Evolutionary conservation across 2,797 vertebrate genomes (phyloP), one percentile per base, ranked within the genome.

Genomic region (Poecilia wingei): DNA sequence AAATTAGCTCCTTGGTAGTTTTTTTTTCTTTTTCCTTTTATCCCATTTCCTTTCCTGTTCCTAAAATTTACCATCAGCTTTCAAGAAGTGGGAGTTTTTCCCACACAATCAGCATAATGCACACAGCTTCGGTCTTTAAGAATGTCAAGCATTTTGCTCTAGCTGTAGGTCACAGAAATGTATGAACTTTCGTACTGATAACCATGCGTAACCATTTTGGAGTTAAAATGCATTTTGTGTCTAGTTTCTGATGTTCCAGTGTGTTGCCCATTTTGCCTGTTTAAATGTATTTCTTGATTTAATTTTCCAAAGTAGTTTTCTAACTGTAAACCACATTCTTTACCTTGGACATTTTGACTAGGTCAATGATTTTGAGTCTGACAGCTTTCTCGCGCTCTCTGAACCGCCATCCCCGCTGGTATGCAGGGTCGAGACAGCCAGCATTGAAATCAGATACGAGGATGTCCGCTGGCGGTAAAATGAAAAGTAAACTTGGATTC

Each of bases 381-480:
- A 79, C 61, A 49, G 31, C 22, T 5, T 41, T 73, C 66, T 78
- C 31, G 41, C 55, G 55, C 39, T 72, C 76, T 76, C 41, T n/a
- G 22, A 73, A 76, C 36, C 49, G 14, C 61, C 78, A 85, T 82
- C 82, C 80, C 72, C 45, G 43, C 57, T 74, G 76, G 75, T 74
- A 47, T 76, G 73, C 18, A 61, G 43, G 22, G 47, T 76, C 66
- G 28, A 81, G 28, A 18, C 22, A 46, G 57, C 61, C 76, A 81
- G 41, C 41, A 5, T 6, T 84, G 83, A 86, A 79, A 87, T 84
- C 78, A 78, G 76, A 86, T 73, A 76, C 6, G 3, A 76, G 75
- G 85, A 81, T 75, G 79, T 89, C 79, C 36, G 18, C 78, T 85
- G 83, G 73, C 71, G 75, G 39, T 7, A 43, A 78, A 72, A 81